These are phyloP conservation scores for Baccha elongata DNA, from an alignment of 2,888 invertebrate genomes.

Conservation along the genomic window DNA sequence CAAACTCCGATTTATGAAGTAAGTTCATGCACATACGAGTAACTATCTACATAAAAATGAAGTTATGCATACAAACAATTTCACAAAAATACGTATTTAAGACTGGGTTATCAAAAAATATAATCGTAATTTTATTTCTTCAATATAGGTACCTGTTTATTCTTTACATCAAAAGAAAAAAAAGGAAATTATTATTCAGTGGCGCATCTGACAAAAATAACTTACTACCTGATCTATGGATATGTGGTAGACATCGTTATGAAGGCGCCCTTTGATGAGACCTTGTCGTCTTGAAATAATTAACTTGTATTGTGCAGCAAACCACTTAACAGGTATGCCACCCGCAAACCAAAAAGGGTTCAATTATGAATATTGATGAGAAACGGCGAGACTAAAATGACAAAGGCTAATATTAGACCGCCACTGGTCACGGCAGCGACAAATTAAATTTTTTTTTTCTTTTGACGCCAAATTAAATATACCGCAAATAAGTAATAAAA, in stretches of 20 bases:
- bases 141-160: too few relatives aligned
- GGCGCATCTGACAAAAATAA: background rate
- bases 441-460: background rate
- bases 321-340: slow-evolving; percentile 1
- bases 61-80: too few relatives aligned
- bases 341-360: slow-evolving; percentile 37
- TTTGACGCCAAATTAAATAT: background rate
- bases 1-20: too few relatives aligned
- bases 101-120: too few relatives aligned
- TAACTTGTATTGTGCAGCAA: slow-evolving; percentile 8
- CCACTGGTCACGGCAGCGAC: background rate
- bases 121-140: too few relatives aligned
- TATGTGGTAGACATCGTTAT: slow-evolving; percentile 17
- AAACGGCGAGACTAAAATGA: slow-evolving; percentile 46
- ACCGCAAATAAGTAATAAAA: background rate
- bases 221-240: too few relatives aligned
- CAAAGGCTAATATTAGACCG: slow-evolving; percentile 43
- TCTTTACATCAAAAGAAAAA: background rate
- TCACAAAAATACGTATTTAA: too few relatives aligned
- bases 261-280: slow-evolving; percentile 51
- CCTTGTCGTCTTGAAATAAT: slow-evolving; percentile 27
- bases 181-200: slow-evolving; percentile 10
- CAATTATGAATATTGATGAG: slow-evolving; percentile 62
- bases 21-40: too few relatives aligned
- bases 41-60: too few relatives aligned